phyloP scores from a whole-genome alignment of 2,113 vertebrate species.

The Callopanchax toddi region DNA sequence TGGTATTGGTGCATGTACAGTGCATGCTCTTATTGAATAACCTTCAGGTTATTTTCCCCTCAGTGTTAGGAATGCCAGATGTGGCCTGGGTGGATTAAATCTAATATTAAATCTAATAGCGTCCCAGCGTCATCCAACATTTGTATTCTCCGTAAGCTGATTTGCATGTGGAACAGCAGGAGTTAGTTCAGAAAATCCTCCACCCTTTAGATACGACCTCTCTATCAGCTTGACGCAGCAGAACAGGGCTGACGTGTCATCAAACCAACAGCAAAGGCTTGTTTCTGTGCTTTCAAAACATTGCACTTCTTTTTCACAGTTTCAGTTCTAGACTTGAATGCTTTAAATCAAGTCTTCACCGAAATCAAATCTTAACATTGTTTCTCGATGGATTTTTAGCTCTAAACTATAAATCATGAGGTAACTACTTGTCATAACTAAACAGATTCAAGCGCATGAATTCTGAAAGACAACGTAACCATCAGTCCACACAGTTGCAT shows the following conservation, averaged over 20 bases:
- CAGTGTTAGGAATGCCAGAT: conserved; percentile 19
- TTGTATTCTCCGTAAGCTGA: conserved; percentile 63
- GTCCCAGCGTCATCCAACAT: conserved; percentile 46
- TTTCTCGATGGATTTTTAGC: too few relatives aligned
- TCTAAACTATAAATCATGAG: too few relatives aligned
- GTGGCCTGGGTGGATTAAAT: conserved; percentile 27
- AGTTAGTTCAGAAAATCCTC: conserved; percentile 30
- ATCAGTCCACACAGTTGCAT: neutral
- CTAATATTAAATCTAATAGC: conserved; percentile 59
- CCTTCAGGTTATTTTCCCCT: conserved; percentile 31
- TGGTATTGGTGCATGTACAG: conserved; percentile 2
- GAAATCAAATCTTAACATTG: too few relatives aligned
- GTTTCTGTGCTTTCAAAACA: neutral
- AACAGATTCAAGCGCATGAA: too few relatives aligned
- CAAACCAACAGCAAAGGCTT: neutral
- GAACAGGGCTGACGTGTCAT: neutral
- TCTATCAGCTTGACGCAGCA: conserved; percentile 1
- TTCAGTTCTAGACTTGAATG: too few relatives aligned
- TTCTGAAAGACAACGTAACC: neutral
- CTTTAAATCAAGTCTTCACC: too few relatives aligned
- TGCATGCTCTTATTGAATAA: neutral
- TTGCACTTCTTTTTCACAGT: too few relatives aligned
- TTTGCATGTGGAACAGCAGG: conserved; percentile 53
- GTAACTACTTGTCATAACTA: too few relatives aligned
- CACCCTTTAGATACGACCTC: conserved; percentile 9